A percentile compares a stretch with the other conserved stretches of the same genome.
Evolutionary conservation across 30 jellyfish, hydroid and myxozoan genomes (phyloP).

Genomic region (Chironex yamaguchii): DNA sequence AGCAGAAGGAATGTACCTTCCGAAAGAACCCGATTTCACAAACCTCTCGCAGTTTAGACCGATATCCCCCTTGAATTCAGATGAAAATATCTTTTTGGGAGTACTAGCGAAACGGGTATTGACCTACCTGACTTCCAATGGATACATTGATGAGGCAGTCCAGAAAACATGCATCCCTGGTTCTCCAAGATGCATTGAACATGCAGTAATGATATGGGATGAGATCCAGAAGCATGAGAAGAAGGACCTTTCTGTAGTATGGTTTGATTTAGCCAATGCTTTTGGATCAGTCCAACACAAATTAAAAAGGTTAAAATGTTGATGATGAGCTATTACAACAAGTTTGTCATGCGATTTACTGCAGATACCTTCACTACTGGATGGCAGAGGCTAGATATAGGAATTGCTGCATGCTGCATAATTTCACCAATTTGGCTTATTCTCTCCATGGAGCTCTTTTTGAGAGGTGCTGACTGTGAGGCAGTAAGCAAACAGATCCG

Average conservation of each 20-base stretch:
- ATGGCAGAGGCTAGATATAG: not conserved
- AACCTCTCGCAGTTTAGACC: not conserved
- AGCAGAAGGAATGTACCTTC: not conserved
- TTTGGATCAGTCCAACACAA: constrained; percentile 2
- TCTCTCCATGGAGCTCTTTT: not conserved
- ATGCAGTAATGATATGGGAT: not conserved
- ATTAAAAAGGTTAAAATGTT: not conserved
- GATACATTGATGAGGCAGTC: not conserved
- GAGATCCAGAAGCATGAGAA: not conserved
- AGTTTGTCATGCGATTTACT: not conserved
- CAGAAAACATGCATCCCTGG: constrained; percentile 5
- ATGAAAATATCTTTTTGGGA: not conserved
- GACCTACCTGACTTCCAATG: not conserved
- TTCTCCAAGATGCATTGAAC: not conserved
- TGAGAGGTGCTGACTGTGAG: not conserved
- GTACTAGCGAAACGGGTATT: not conserved
- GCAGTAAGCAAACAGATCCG: not conserved
- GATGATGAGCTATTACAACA: not conserved
- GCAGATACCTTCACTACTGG: not conserved
- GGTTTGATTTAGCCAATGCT: constrained; percentile 2
- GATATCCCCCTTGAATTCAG: not conserved
- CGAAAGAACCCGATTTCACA: not conserved
- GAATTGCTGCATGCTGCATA: constrained; percentile 1
- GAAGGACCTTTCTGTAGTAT: not conserved
- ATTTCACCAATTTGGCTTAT: not conserved